phyloP scores from a whole-genome alignment of 2,797 vertebrate genomes.

The Cottoperca gobio region DNA sequence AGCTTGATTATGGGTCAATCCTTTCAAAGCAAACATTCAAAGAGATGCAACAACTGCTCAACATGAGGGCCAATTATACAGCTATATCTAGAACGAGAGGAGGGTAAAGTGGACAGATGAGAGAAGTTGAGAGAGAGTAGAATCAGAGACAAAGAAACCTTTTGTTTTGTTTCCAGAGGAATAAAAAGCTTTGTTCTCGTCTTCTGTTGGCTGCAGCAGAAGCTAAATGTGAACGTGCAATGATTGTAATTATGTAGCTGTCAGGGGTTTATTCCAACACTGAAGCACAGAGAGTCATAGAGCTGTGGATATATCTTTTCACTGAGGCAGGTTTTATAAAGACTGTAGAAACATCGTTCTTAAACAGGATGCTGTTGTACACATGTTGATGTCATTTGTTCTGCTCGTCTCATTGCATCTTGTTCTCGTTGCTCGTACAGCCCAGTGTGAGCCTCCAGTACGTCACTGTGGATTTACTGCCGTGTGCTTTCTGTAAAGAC shows the following conservation, averaged over 20 bases:
- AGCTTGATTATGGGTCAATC: not conserved
- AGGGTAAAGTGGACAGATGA: slow-evolving; percentile 10
- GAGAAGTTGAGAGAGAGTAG: slow-evolving; percentile 3
- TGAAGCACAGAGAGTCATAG: not conserved
- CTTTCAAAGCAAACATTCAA: slow-evolving; percentile 16
- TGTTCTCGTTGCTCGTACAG: not conserved
- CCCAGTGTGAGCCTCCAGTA: too few relatives aligned
- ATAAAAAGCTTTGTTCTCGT: not conserved
- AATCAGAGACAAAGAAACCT: slow-evolving; percentile 22
- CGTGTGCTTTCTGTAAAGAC: not conserved
- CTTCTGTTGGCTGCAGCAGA: not conserved
- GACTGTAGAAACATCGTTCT: not conserved
- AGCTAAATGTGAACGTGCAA: slow-evolving; percentile 25
- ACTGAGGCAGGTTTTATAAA: not conserved
- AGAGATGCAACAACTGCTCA: not conserved
- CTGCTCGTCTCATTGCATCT: not conserved
- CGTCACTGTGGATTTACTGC: not conserved
- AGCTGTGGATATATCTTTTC: not conserved
- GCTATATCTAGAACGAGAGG: slow-evolving; percentile 8
- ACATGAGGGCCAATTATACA: slow-evolving; percentile 31
- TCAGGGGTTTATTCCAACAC: not conserved
- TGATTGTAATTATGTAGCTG: slow-evolving; percentile 33
- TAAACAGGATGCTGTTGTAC: not conserved
- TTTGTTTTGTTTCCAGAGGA: slow-evolving; percentile 13
- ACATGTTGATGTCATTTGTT: too few relatives aligned